Evolutionary conservation across 2,888 invertebrate species (phyloP).

Genomic region (Epirrhoe alternata): DNA sequence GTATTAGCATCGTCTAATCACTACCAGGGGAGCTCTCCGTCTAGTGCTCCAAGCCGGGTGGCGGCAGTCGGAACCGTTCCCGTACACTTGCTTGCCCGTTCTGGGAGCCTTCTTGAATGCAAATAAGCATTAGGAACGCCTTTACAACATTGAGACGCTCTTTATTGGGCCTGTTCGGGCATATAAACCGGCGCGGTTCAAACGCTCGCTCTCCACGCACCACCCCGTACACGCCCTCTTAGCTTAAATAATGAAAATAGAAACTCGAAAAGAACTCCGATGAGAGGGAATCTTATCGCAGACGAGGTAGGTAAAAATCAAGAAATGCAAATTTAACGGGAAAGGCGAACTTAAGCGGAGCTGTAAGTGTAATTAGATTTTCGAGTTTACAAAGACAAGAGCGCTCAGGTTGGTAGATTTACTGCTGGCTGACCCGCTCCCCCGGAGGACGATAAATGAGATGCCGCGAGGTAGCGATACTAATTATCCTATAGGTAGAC

Average conservation of each 20-base stretch:
- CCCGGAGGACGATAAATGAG: slow-evolving; percentile 82
- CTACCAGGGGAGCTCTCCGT: slow-evolving; percentile 79
- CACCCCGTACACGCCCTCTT: slow-evolving; percentile 51
- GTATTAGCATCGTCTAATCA: slow-evolving; percentile 84
- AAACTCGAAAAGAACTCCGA: slow-evolving; percentile 56
- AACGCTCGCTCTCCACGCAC: slow-evolving; percentile 64
- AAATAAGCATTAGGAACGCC: slow-evolving; percentile 83
- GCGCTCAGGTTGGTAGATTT: slow-evolving; percentile 83
- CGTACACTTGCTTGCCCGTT: slow-evolving; percentile 76
- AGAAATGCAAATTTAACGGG: slow-evolving; percentile 78
- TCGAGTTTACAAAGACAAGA: slow-evolving; percentile 83
- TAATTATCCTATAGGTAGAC: slow-evolving; percentile 81
- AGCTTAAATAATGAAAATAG: slow-evolving; percentile 51
- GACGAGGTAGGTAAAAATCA: slow-evolving; percentile 67
- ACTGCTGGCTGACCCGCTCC: slow-evolving; percentile 82
- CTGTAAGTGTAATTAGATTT: slow-evolving; percentile 85
- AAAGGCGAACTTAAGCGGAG: slow-evolving; percentile 77
- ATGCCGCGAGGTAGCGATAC: slow-evolving; percentile 82
- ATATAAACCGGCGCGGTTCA: slow-evolving; percentile 68
- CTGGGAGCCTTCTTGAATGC: slow-evolving; percentile 80
- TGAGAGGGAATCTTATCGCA: slow-evolving; percentile 66
- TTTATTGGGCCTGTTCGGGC: slow-evolving; percentile 78
- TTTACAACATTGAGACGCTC: slow-evolving; percentile 78
- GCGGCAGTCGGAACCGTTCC: slow-evolving; percentile 65
- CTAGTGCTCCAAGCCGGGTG: slow-evolving; percentile 65